Evolutionary conservation across 2,797 vertebrate genomes (phyloP), one percentile per base, ranked within the genome.

Genomic region (Tokudaia muenninki): DNA sequence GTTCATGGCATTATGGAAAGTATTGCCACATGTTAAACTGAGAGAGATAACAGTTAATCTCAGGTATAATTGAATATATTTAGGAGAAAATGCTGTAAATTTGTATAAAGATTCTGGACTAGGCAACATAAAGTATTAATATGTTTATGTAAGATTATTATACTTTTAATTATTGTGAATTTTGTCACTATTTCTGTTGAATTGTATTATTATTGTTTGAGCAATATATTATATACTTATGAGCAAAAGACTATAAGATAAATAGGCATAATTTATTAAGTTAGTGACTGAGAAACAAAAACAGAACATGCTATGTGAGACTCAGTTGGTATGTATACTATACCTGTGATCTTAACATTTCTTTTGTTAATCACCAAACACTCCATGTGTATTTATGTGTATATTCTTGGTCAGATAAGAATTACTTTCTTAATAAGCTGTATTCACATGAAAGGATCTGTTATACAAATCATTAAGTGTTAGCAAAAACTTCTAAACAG

Each of bases 181-280:
- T 94, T 95, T 81, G 61, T 29, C 24, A 6, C 22, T 92, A 77
- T 82, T 93, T 87, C 31, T 87, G 37, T 84, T 87, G 52, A 92
- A 88, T 82, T 47, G 34, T 82, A 61, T 91, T 3, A 82, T 19
- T 24, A 80, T 63, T 92, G 61, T 70, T 13, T 91, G 75, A 93
- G 74, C 80, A 89, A 94, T 87, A 91, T 87, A 75, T 90, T 94
- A 83, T 87, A 67, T 91, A 67, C 41, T n/a, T 34, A 70, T 7
- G 31, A 67, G 21, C 74, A 59, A 94, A 86, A 92, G 55, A 12
- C 11, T 1, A 31, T 16, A 61, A 87, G 61, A 44, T 57, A 5
- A 50, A 22, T 19, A 74, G 31, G 2, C 59, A 13, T 70, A n/a
- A 26, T 52, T 90, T 57, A 13, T 55, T 4, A 0, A 16, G 13